Conservation (phyloP, 1,140 invertebrate genomes). For the Periplaneta americana region DNA sequence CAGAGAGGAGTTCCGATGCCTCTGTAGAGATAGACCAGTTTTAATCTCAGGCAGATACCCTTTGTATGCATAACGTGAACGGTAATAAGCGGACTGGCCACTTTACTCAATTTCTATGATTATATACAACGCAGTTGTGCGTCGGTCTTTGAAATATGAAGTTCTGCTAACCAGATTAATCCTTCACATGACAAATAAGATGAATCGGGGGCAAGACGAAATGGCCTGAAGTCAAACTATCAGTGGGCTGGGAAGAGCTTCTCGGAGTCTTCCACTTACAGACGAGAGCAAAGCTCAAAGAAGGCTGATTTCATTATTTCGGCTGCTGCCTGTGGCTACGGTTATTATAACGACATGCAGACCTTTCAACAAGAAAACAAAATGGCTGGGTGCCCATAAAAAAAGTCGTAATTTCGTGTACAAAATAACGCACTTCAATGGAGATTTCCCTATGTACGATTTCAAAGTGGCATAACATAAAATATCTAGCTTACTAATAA, state of each 20-base stretch:
- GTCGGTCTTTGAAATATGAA: background rate
- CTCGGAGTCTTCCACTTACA: background rate
- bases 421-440: too few relatives aligned
- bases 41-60: background rate
- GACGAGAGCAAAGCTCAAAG: too few relatives aligned
- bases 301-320: too few relatives aligned
- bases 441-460: too few relatives aligned
- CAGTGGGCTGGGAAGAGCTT: background rate
- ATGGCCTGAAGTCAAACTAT: background rate
- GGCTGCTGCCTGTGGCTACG: too few relatives aligned
- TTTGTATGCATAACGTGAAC: background rate
- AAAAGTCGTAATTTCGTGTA: too few relatives aligned
- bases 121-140: background rate
- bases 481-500: too few relatives aligned
- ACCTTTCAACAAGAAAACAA: too few relatives aligned
- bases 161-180: background rate
- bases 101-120: background rate
- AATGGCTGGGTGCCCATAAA: too few relatives aligned
- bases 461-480: too few relatives aligned
- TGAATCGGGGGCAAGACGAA: background rate
- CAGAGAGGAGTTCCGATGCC: background rate
- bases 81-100: background rate
- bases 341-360: too few relatives aligned
- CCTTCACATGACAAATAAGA: background rate
- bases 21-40: background rate